Conservation (phyloP, 2,113 vertebrate species). For the Ovibos moschatus region DNA sequence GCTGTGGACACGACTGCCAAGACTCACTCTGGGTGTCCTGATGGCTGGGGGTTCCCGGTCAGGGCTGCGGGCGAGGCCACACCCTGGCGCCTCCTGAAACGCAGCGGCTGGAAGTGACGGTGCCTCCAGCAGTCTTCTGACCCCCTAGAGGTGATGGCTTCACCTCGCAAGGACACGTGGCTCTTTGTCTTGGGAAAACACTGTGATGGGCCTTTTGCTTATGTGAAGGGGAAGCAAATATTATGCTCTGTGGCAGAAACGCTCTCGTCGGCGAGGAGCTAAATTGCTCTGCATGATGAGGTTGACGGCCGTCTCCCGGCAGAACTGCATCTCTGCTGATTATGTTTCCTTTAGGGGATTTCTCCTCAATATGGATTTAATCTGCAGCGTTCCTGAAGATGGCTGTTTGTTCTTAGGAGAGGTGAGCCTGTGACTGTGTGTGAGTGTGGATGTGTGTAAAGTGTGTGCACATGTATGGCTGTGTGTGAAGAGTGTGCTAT, state of each 20-base stretch:
- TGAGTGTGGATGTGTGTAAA: neutral
- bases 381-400: neutral
- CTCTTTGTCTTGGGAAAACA: slow-evolving; percentile 39
- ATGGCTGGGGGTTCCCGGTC: rapidly evolving
- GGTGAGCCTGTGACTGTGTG: neutral
- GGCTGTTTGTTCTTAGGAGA: neutral
- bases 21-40: neutral
- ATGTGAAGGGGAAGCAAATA: slow-evolving; percentile 20
- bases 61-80: rapidly evolving
- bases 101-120: rapidly evolving
- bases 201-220: slow-evolving; percentile 6
- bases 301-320: neutral
- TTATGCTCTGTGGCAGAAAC: neutral
- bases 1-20: rapidly evolving
- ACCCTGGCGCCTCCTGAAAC: rapidly evolving
- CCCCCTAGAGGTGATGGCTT: neutral
- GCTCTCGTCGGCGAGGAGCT: neutral
- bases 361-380: slow-evolving; percentile 27
- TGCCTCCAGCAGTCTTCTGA: neutral
- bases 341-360: slow-evolving; percentile 29
- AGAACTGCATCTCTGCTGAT: neutral
- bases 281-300: neutral
- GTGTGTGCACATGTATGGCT: neutral
- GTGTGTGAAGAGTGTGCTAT: rapidly evolving
- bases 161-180: neutral